phyloP scores from a whole-genome alignment of 1,140 invertebrate genomes.

The Cyphomyrmex costatus region DNA sequence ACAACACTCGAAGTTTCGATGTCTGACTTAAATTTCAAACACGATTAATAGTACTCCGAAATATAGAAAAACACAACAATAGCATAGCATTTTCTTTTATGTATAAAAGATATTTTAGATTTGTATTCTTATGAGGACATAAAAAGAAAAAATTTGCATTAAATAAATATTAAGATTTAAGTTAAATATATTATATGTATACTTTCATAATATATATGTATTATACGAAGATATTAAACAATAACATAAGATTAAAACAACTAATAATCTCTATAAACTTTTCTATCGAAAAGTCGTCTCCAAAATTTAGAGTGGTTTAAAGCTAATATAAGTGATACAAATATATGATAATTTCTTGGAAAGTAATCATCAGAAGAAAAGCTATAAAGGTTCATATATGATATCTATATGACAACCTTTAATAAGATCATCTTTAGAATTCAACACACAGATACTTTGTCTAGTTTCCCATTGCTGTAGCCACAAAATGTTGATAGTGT shows the following conservation, averaged over 20 bases:
- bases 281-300: neutral
- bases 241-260: neutral
- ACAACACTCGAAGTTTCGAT: neutral
- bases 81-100: no score
- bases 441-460: neutral
- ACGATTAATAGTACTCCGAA: conserved; percentile 2
- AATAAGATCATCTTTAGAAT: neutral
- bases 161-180: neutral
- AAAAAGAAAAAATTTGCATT: neutral
- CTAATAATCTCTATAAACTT: neutral
- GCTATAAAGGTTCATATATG: no score
- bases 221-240: no score
- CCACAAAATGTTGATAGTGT: neutral
- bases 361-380: no score
- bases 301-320: no score
- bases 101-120: conserved; percentile 2
- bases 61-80: conserved; percentile 7
- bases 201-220: neutral
- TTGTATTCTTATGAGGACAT: neutral
- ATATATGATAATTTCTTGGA: no score
- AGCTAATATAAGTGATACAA: no score
- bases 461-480: neutral
- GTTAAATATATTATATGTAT: neutral
- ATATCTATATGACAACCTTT: neutral
- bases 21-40: conserved; percentile 33